A percentile compares a stretch with the other conserved stretches of the same genome.
Evolutionary conservation across 2,113 vertebrate genomes (phyloP).

Genomic region (Nothoprocta pentlandii): DNA sequence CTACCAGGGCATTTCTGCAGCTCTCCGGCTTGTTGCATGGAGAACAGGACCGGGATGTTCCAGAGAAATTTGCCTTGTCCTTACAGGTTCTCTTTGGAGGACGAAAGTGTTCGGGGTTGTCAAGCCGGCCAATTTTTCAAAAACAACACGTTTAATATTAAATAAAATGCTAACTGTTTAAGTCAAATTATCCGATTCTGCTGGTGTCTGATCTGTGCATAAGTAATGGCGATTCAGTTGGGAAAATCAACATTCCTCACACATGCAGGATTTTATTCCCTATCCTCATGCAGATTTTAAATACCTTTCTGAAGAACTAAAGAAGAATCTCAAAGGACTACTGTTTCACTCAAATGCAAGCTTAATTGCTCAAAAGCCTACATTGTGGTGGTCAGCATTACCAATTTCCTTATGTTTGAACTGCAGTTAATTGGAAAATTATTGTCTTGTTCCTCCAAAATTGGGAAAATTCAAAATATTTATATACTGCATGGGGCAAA

Average conservation of each 20-base stretch:
- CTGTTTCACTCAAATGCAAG: background rate
- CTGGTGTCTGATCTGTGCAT: background rate
- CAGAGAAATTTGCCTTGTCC: background rate
- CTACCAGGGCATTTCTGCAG: too few relatives aligned
- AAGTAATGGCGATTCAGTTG: background rate
- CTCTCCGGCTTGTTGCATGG: fast-evolving
- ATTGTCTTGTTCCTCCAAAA: background rate
- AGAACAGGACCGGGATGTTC: background rate
- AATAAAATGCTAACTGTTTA: background rate
- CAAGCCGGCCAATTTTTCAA: background rate
- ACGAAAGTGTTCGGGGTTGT: background rate
- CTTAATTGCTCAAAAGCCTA: background rate
- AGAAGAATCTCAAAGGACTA: background rate
- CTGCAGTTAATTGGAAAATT: background rate
- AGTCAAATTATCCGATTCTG: background rate
- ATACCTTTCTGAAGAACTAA: background rate
- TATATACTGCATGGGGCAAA: background rate
- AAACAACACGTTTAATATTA: background rate
- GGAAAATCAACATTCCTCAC: background rate
- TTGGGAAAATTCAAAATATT: background rate
- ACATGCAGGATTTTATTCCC: background rate
- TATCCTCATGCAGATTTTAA: conserved; percentile 11
- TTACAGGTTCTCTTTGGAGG: background rate
- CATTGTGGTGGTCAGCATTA: background rate
- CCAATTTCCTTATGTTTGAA: background rate